Percentiles rank a stretch among this genome's conserved stretches.
Evolutionary conservation across 2,113 vertebrate genomes (phyloP).

Genomic region (Galemys pyrenaicus): DNA sequence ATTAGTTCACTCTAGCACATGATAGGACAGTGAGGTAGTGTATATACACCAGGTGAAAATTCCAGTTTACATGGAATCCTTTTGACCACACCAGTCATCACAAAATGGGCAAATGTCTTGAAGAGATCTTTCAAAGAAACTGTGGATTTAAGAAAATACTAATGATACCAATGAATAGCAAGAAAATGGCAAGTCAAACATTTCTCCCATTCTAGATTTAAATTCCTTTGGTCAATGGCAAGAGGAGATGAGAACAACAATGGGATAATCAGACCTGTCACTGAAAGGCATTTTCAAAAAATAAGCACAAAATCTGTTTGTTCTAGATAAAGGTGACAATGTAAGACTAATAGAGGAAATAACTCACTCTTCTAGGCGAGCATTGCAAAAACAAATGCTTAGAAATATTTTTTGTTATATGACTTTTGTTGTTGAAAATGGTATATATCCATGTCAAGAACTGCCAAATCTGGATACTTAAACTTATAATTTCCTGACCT

Average conservation of each 20-base stretch:
- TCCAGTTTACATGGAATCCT: background rate
- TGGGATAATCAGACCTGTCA: background rate
- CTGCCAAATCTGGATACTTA: background rate
- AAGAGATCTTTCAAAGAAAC: background rate
- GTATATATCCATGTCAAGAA: slow-evolving; percentile 13
- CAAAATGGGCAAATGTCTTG: background rate
- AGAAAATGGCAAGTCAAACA: background rate
- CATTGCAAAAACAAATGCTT: slow-evolving; percentile 3
- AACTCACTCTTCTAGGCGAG: background rate
- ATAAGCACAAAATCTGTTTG: background rate
- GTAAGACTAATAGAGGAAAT: background rate
- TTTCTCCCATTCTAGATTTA: background rate
- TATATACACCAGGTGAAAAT: background rate
- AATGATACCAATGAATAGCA: background rate
- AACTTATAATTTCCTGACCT: slow-evolving; percentile 7
- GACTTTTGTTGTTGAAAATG: slow-evolving; percentile 34
- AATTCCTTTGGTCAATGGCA: background rate
- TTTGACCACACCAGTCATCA: background rate
- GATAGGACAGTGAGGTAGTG: background rate
- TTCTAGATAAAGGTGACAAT: background rate
- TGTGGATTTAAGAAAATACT: slow-evolving; percentile 27
- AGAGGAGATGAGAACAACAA: background rate
- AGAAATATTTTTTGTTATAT: background rate
- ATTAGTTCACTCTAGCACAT: background rate
- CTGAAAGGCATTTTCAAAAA: background rate